phyloP scores from a whole-genome alignment of 23 tunicate genomes.

The Botrylloides violaceus region DNA sequence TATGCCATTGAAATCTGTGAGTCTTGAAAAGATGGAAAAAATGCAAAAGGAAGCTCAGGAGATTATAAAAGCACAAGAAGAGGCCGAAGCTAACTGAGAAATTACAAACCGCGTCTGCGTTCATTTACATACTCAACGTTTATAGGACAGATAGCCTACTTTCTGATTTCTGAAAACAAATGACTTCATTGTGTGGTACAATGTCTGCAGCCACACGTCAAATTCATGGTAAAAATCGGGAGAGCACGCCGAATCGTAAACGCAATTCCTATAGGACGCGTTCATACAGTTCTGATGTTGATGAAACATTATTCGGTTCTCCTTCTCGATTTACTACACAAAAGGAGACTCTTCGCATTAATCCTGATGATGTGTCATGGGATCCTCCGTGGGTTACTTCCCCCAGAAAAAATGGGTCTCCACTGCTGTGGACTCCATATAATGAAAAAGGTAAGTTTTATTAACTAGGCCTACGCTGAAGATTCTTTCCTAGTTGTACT shows the following conservation, averaged over 20 bases:
- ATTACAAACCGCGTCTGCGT: no score
- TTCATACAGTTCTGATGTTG: slow-evolving; percentile 56
- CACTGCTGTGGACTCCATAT: slow-evolving; percentile 86
- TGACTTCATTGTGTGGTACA: neutral
- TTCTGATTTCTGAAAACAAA: no score
- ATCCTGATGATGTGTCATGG: slow-evolving; percentile 59
- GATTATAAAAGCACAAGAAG: slow-evolving; percentile 39
- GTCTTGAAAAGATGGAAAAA: slow-evolving; percentile 83
- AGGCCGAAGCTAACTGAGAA: no score
- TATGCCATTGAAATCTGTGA: slow-evolving; percentile 88
- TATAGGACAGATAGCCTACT: no score
- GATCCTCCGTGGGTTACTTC: slow-evolving; percentile 96
- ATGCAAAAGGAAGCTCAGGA: slow-evolving; percentile 72
- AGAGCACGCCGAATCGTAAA: neutral
- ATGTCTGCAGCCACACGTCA: neutral
- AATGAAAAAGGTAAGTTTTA: slow-evolving; percentile 24
- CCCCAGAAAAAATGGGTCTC: slow-evolving; percentile 66
- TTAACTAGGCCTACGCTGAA: no score
- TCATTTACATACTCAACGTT: no score
- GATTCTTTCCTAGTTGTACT: no score
- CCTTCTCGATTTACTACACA: slow-evolving; percentile 67
- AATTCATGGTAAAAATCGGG: neutral
- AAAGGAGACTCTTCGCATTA: slow-evolving; percentile 45
- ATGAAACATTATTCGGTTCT: slow-evolving; percentile 85
- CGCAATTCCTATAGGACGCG: slow-evolving; percentile 50